Base-by-base conservation (phyloP, 2,113 vertebrate genomes). In the Ageneiosus marmoratus region DNA sequence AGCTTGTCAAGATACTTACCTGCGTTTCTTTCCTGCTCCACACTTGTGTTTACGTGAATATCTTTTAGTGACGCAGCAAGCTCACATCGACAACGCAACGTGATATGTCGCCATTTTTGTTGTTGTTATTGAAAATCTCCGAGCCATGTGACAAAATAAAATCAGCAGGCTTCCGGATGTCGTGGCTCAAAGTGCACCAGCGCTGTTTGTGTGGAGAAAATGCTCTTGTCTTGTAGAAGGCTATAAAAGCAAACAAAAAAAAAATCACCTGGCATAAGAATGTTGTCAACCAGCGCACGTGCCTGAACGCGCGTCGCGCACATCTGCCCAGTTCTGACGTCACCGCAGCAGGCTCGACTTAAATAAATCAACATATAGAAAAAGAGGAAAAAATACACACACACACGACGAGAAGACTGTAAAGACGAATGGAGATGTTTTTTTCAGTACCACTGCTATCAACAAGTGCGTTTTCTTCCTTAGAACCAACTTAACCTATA, bases 81-180 rank as follows among this genome's bases (percentile, higher is more conserved):
- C 95, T 90, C 92, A 93, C 92, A 92, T 89, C 84, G 93, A 92
- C 95, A 94, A 95, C 95, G 95, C 95, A 96, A 95, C 95, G 95
- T 96, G 95, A 96, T 92, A 12, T 94, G 95, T 94, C 96, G 96
- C 96, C 96, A 96, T 96, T 95, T 96, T 96, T 95, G 75, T 80
- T 95, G 95, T 96, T 96, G 95, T 96, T 96, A 96, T 96, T 96
- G 93, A 95, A 80, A 94, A 94, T 94, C 93, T 94, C 91, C 84
- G 85, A 92, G 92, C 95, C 95, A 96, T 96, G 96, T 96, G 96
- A 96, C 95, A 94, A 91, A 92, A 79, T 88, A 83, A 87, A 34
- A 62, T 79, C 88, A 89, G 74, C 84, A 93, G 86, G 90, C 92
- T 94, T 95, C 94, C 93, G 93, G 93, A 89, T 92, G 85, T 87